phyloP scores from a whole-genome alignment of 2,113 vertebrate species.

The Pteropus alecto region DNA sequence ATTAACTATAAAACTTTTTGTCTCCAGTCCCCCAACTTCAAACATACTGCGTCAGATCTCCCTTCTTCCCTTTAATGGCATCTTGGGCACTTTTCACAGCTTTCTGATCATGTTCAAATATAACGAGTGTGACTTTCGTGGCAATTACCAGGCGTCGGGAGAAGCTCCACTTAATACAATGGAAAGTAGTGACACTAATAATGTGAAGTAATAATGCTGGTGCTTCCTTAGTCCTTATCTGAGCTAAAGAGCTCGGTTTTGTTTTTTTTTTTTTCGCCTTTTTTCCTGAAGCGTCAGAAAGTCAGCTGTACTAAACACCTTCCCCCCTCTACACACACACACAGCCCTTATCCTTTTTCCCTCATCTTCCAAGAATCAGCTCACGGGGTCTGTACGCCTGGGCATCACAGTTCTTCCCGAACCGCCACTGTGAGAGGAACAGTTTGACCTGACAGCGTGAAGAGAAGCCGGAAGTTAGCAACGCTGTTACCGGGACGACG shows the following conservation, averaged over 20 bases:
- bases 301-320: neutral
- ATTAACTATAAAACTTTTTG: neutral
- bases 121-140: neutral
- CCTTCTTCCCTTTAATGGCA: neutral
- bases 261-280: neutral
- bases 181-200: neutral
- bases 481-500: neutral
- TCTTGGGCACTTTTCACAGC: neutral
- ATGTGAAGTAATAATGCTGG: neutral
- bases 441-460: neutral
- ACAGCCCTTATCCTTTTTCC: neutral
- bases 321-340: neutral
- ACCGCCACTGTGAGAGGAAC: neutral
- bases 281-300: neutral
- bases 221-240: neutral
- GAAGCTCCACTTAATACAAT: neutral
- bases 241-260: neutral
- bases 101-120: neutral
- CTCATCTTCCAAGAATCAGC: neutral
- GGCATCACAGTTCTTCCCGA: neutral
- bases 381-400: neutral
- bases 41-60: neutral
- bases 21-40: neutral
- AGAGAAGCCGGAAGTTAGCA: neutral
- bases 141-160: neutral